Evolutionary conservation across 2,113 vertebrate genomes (phyloP).

Genomic region (Pluvianellus socialis): DNA sequence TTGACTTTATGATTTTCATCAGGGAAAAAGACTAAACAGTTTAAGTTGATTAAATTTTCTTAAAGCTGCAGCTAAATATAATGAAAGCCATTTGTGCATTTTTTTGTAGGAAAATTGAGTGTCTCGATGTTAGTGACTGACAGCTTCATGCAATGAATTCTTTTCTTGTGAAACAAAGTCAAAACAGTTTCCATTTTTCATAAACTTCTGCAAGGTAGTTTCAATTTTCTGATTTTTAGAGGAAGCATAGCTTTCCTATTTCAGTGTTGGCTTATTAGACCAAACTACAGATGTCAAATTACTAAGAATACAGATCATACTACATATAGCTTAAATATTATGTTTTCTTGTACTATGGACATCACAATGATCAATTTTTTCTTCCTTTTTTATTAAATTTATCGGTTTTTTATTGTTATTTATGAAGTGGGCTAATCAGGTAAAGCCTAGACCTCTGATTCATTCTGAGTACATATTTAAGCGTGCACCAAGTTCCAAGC

Average conservation of each 20-base stretch:
- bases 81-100: constrained; percentile 81
- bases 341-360: not conserved
- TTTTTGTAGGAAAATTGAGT: constrained; percentile 64
- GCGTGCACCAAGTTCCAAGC: not conserved
- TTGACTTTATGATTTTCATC: constrained; percentile 80
- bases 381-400: not conserved
- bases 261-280: constrained; percentile 23
- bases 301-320: not conserved
- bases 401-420: not conserved
- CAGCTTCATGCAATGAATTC: constrained; percentile 69
- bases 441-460: not conserved
- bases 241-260: constrained; percentile 5
- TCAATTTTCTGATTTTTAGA: constrained; percentile 52
- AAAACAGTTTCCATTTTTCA: constrained; percentile 61
- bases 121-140: constrained; percentile 64
- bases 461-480: not conserved
- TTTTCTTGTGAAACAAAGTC: constrained; percentile 67
- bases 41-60: constrained; percentile 84
- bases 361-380: not conserved
- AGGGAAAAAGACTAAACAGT: constrained; percentile 82
- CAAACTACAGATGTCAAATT: constrained; percentile 8
- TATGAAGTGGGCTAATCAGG: not conserved
- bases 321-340: constrained; percentile 6
- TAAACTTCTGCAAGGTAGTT: constrained; percentile 47
- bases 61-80: constrained; percentile 82